Base-by-base conservation (phyloP, 2,113 vertebrate species). In the Paracanthobrama guichenoti region DNA sequence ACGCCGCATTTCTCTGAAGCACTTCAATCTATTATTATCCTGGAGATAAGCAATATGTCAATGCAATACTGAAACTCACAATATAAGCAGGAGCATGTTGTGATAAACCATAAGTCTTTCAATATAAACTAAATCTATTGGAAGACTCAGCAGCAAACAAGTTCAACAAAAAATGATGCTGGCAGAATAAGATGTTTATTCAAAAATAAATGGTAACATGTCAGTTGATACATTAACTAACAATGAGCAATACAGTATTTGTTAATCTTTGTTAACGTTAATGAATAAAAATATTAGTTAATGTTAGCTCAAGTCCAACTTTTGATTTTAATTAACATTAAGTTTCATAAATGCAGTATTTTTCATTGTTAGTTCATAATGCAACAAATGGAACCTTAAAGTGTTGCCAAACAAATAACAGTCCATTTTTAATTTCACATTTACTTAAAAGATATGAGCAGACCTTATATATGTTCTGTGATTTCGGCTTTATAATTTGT, bases 11-110 rank as follows among this genome's bases (percentile, higher is more conserved):
- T 50, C 18, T 64, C 79, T 57, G 66, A 82, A 53, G 80, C 3
- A 24, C 62, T 16, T 81, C 48, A 71, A 26, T 82, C 20, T 57
- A 7, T 81, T 81, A 53, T 82, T 28, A 82, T 53, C 66, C 22
- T 24, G 13, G 48, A 53, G 24, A 81, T 55, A n/a, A 71, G 48
- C 46, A 35, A 69, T 31, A n/a, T 55, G 42, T 48, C 77, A 64
- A 26, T 18, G 31, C 57, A 64, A 62, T 62, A 26, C 67, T 80
- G 60, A 48, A 48, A 31, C 60, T 67, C 26, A 31, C 35, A 20
- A 22, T 50, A 46, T 35, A 79, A 80, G 59, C 78, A n/a, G 44
- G 2, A 31, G 44, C 20, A 12, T 50, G 16, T n/a, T 67, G 14
- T 1, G 14, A 6, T 53, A 53, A 62, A 7, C 35, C 9, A 55